Evolutionary conservation across 2,797 vertebrate species (phyloP), one percentile per base, ranked within the genome.

Genomic region (Enteromius argenteus): DNA sequence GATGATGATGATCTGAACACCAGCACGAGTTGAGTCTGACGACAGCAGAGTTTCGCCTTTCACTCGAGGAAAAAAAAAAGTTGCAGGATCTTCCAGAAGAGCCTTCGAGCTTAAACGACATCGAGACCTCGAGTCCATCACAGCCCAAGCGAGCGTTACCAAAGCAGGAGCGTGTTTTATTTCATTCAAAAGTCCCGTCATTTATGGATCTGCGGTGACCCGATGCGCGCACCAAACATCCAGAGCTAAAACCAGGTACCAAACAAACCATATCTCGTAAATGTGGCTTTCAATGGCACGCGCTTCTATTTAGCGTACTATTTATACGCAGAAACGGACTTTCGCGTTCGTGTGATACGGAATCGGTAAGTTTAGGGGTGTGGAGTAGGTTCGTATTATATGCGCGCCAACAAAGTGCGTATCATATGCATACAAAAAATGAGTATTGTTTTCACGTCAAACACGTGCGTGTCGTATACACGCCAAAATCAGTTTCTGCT

Each of bases 201-300:
- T 56, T 44, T 17, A 72, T 77, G 81, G 81, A 83, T 67, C 72
- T 30, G 71, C 44, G 66, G 66, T 66, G 81, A 74, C 58, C 81
- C 53, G 86, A 86, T 87, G 87, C 76, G 78, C 83, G 84, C 80
- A 74, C 42, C 64, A 78, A 85, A 71, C 82, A 60, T 60, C 81
- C 85, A 60, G 84, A 81, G 68, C 87, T 84, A 86, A 80, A 89
- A 84, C 44, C 85, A 88, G 89, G 89, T 87, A 58, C 44, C 62
- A 30, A 44, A 60, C n/a, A 13, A 58, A 58, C 53, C 21, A n/a
- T 3, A n/a, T n/a, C 21, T 56, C 53, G 10, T n/a, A 0, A n/a
- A n/a, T n/a, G 21, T 11, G 56, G 21, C 21, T 23, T 23, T 58
- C 56, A 23, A 23, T 4, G 0, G 9, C 56, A 58, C 11, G 53